These are phyloP conservation scores for Coleophora deauratella DNA, from an alignment of 2,888 invertebrate species.

Conservation along the genomic window DNA sequence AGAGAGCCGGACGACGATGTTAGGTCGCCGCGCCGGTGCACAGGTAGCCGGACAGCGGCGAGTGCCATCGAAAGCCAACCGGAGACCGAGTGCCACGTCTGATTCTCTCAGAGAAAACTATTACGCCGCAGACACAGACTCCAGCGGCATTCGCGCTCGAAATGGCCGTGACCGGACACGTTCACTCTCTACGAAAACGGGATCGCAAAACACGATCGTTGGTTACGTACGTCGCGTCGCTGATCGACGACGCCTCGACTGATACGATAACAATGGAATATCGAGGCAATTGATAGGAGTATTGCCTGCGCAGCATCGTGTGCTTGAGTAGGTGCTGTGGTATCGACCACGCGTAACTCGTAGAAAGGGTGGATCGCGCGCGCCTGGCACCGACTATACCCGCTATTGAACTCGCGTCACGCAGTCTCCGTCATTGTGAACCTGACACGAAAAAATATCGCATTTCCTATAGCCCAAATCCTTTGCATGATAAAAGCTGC, in stretches of 20 bases:
- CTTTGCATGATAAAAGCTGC: too few species aligned
- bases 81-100: constrained; percentile 27
- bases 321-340: constrained; percentile 13
- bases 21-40: not conserved
- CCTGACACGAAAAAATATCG: constrained; percentile 37
- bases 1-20: constrained; percentile 25
- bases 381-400: constrained; percentile 57
- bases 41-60: constrained; percentile 22
- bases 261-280: constrained; percentile 19
- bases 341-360: constrained; percentile 41
- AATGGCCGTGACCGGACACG: constrained; percentile 52
- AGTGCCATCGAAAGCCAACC: constrained; percentile 1
- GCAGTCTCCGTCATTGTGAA: constrained; percentile 39
- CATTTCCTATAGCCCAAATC: constrained; percentile 8
- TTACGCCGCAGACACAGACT: constrained; percentile 18
- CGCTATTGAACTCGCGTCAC: constrained; percentile 42
- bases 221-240: too few species aligned
- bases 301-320: constrained; percentile 19
- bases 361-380: constrained; percentile 39
- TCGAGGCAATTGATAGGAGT: constrained; percentile 24
- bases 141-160: constrained; percentile 31
- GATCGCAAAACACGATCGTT: constrained; percentile 31
- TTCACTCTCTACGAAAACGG: constrained; percentile 52
- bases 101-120: too few species aligned
- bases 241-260: constrained; percentile 27